These are phyloP conservation scores for Ptychochromis oligacanthus DNA, from an alignment of 2,113 vertebrate species.

Conservation along the genomic window DNA sequence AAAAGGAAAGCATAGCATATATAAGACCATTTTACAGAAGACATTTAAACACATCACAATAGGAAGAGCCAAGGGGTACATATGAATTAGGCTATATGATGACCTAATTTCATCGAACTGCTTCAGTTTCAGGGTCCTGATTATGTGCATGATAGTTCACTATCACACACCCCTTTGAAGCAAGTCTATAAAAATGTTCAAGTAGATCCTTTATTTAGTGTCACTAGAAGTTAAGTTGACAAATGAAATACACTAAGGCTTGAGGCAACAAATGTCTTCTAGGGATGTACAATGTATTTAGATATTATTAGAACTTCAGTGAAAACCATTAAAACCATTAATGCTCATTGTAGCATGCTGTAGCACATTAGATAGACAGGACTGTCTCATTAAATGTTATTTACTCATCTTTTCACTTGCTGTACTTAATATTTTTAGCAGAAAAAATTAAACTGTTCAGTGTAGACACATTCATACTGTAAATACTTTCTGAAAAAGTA, in stretches of 20 bases:
- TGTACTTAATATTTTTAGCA: background rate
- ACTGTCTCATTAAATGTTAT: background rate
- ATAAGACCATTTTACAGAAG: background rate
- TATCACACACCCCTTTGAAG: background rate
- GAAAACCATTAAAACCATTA: background rate
- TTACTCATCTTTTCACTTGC: background rate
- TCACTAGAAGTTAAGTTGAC: background rate
- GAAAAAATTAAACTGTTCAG: background rate
- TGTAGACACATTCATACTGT: background rate
- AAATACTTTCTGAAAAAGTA: background rate
- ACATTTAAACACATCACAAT: background rate
- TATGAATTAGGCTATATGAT: background rate
- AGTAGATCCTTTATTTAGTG: background rate
- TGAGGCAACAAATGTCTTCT: background rate
- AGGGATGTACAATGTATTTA: background rate
- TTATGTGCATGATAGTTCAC: background rate
- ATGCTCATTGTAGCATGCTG: background rate
- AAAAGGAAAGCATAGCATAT: background rate
- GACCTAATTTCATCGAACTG: conserved; percentile 11
- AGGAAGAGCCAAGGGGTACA: background rate
- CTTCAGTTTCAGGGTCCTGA: background rate
- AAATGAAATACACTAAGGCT: conserved; percentile 1
- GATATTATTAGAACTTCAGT: background rate
- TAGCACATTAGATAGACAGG: background rate
- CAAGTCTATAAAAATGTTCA: background rate